These are phyloP conservation scores for Heliconius congener DNA, from an alignment of 1,140 invertebrate species.

Conservation along the genomic window DNA sequence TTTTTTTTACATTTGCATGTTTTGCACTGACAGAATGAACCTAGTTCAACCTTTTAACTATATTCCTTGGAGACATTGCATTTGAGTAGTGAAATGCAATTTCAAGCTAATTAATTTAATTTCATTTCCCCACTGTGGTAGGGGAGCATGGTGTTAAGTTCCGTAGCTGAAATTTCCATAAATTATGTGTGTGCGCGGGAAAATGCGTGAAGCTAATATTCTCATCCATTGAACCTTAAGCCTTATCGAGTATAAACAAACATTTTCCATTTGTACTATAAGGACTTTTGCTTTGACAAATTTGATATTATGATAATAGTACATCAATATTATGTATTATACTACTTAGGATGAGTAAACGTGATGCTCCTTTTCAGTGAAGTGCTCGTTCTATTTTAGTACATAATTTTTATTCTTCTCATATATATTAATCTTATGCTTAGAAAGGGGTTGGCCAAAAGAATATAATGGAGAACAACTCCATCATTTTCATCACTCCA, in stretches of 20 bases:
- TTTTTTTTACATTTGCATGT: background rate
- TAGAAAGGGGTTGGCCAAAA: no score
- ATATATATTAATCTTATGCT: no score
- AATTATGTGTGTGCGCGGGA: no score
- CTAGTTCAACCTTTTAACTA: background rate
- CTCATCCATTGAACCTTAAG: no score
- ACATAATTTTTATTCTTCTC: background rate
- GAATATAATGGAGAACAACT: no score
- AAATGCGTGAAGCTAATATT: no score
- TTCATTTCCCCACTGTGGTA: no score
- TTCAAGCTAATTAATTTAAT: background rate
- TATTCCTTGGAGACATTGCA: background rate
- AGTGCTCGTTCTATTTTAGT: background rate
- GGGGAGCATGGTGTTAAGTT: no score
- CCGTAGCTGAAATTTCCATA: no score
- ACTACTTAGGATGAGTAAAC: background rate
- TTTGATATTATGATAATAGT: background rate
- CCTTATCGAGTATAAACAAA: no score
- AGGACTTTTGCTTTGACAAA: background rate
- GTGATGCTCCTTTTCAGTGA: background rate
- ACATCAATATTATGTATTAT: constrained; percentile 2
- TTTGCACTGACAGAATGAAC: background rate
- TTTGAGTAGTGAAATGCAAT: background rate
- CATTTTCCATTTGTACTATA: background rate
- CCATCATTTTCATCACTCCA: no score